Conservation (phyloP, 2,797 vertebrate species). For the Manis javanica region DNA sequence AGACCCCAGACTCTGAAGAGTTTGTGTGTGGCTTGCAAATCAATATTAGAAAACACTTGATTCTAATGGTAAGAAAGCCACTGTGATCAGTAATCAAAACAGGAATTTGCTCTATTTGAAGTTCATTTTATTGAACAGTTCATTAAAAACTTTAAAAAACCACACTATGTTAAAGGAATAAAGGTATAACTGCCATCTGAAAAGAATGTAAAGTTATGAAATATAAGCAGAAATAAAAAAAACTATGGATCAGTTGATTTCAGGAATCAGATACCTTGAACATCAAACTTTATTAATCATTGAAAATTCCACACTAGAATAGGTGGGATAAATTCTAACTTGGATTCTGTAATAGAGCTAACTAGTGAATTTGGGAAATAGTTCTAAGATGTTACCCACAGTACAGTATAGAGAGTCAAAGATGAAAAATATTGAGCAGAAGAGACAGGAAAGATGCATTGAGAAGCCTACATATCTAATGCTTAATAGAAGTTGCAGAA, state of each 20-base stretch:
- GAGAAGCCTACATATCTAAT: background rate
- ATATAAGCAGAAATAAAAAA: background rate
- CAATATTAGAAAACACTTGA: slow-evolving; percentile 11
- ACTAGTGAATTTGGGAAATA: background rate
- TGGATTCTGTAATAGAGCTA: background rate
- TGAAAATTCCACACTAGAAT: background rate
- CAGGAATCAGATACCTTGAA: background rate
- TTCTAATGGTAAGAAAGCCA: slow-evolving; percentile 48
- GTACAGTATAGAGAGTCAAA: background rate
- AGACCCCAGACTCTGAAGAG: background rate
- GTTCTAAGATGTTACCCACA: background rate
- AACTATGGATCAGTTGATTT: background rate
- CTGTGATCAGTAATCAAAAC: slow-evolving; percentile 30
- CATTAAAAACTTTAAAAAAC: slow-evolving; percentile 24
- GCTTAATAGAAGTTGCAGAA: background rate
- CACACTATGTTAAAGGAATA: background rate
- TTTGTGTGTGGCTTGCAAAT: background rate
- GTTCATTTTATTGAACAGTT: slow-evolving; percentile 25
- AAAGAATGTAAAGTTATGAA: background rate
- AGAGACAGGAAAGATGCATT: background rate
- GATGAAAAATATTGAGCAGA: background rate
- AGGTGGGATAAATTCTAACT: background rate
- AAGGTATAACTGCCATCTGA: background rate
- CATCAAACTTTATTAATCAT: background rate
- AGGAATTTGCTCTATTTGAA: background rate